Evolutionary conservation across 1,140 invertebrate species (phyloP), one percentile per base, ranked within the genome.

Genomic region (Onthophagus taurus): DNA sequence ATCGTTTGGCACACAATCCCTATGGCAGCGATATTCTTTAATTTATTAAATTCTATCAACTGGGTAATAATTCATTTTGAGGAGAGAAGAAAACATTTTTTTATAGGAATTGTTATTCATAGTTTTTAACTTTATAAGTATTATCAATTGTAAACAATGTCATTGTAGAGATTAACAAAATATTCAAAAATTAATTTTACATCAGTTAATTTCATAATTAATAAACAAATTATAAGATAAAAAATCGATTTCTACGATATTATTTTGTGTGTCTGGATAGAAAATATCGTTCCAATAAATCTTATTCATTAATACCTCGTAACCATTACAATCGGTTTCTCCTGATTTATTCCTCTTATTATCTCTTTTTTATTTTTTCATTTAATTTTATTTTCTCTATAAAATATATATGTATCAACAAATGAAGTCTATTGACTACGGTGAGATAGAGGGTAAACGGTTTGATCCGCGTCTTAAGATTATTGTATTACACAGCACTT

Each of bases 401-500:
- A 41, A 26, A 41, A 45, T 33, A 52, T 45, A 52, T 45, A 48
- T 45, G 47, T 47, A 52, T 48, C 48, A 55, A 46, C 47, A 55
- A 54, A n/a, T n/a, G 49, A 51, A 50, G 48, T 50, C 48, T 52
- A 48, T 49, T 47, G 51, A 44, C 43, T 49, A 50, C 39, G 26
- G 31, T n/a, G n/a, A n/a, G n/a, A n/a, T n/a, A n/a, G n/a, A n/a
- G n/a, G n/a, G n/a, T n/a, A n/a, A n/a, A n/a, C n/a, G 37, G 36
- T 31, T 41, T 21, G 7, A 19, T 33, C 16, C 24, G 38, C n/a
- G n/a, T n/a, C n/a, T n/a, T 7, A 31, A 5, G 33, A 42, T 77
- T 86, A 90, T 76, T 89, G 85, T 60, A 89, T 77, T 48, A 86
- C 81, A 70, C 87, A 91, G 72, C 86, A 89, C 65, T 85, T 82